These are phyloP conservation scores for Eospalax fontanierii DNA, from an alignment of 2,797 vertebrate species.

Conservation along the genomic window DNA sequence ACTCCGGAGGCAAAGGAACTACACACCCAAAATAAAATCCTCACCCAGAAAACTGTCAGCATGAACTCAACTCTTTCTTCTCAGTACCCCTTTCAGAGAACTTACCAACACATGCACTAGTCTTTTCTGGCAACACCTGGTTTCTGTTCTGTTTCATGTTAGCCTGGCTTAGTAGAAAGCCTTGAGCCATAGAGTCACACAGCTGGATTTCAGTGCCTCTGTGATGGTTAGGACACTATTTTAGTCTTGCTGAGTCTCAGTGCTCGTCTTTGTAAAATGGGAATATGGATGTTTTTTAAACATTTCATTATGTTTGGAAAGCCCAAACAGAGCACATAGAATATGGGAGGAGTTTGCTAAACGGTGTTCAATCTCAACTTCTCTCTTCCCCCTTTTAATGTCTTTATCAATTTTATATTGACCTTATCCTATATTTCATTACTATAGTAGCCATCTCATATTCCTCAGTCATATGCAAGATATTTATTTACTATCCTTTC, in stretches of 20 bases:
- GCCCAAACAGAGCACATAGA: neutral
- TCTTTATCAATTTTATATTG: slow-evolving; percentile 40
- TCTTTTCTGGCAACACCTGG: slow-evolving; percentile 1
- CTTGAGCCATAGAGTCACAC: neutral
- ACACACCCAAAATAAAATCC: slow-evolving; percentile 67
- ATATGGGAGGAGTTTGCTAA: neutral
- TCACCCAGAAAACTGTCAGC: slow-evolving; percentile 20
- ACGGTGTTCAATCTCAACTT: neutral
- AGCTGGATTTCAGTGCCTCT: neutral
- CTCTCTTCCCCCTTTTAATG: neutral
- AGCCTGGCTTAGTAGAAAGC: slow-evolving; percentile 24
- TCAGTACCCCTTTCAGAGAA: neutral
- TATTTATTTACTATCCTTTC: slow-evolving; percentile 17
- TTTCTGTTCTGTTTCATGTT: slow-evolving; percentile 51
- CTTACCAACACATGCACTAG: neutral
- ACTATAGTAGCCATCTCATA: neutral
- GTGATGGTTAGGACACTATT: neutral
- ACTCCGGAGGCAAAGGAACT: slow-evolving; percentile 72
- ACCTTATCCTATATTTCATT: neutral
- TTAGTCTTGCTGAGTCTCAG: neutral
- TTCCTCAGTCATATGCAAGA: slow-evolving; percentile 12
- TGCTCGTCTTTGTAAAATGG: slow-evolving; percentile 23
- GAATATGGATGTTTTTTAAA: neutral
- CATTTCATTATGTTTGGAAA: slow-evolving; percentile 1
- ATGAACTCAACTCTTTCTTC: slow-evolving; percentile 47